Evolutionary conservation across 1,140 invertebrate species (phyloP).

Genomic region (Chelonus insularis): DNA sequence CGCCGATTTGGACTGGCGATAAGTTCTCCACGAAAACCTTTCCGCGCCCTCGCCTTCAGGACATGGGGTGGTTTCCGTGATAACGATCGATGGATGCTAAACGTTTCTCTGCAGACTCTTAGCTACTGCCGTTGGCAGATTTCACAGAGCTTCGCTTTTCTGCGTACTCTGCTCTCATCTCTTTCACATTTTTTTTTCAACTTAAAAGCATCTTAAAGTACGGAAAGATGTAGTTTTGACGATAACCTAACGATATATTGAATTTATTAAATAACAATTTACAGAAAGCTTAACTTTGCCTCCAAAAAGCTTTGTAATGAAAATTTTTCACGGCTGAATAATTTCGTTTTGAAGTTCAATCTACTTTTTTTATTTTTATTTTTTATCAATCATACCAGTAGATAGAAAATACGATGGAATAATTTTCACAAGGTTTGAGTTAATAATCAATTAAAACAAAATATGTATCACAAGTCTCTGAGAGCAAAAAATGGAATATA

Average conservation of each 20-base stretch:
- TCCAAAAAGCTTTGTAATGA: too few species aligned
- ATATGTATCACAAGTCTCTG: too few species aligned
- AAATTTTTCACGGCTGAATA: too few species aligned
- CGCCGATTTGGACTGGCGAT: conserved; percentile 22
- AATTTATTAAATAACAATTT: not conserved
- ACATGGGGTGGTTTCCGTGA: conserved; percentile 11
- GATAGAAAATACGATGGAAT: too few species aligned
- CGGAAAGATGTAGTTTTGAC: not conserved
- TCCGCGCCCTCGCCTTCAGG: conserved; percentile 4
- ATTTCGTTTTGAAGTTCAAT: too few species aligned
- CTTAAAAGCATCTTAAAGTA: conserved; percentile 1
- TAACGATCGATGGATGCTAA: conserved; percentile 26
- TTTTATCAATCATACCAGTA: too few species aligned
- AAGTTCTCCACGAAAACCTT: conserved; percentile 16
- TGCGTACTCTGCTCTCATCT: not conserved
- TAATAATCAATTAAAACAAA: too few species aligned
- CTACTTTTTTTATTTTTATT: too few species aligned
- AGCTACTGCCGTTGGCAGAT: conserved; percentile 14
- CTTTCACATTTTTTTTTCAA: not conserved
- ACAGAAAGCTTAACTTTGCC: not conserved
- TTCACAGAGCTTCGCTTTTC: not conserved
- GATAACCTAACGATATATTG: too few species aligned
- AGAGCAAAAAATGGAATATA: too few species aligned
- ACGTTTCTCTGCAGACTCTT: conserved; percentile 20
- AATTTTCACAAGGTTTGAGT: too few species aligned